Percentiles rank a stretch among this genome's conserved stretches.
phyloP scores from a whole-genome alignment of 2,113 vertebrate genomes.

The Nibea coibor region DNA sequence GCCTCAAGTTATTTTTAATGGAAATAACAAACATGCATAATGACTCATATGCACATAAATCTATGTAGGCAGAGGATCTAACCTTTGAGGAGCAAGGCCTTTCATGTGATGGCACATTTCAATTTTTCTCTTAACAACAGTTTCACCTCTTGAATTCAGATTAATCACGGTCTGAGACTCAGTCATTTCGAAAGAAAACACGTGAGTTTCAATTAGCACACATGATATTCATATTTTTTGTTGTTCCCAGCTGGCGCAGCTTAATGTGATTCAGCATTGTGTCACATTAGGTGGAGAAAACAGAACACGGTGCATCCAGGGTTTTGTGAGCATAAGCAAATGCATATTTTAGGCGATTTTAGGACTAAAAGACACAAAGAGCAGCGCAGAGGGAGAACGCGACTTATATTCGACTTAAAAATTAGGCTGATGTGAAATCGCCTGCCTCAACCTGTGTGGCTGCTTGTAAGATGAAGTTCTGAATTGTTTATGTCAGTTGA shows the following conservation, averaged over 20 bases:
- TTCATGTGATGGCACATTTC: background rate
- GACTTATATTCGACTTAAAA: constrained; percentile 16
- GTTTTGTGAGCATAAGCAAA: background rate
- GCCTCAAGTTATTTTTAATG: no score
- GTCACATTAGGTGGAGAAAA: constrained; percentile 9
- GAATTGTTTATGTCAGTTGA: constrained; percentile 28
- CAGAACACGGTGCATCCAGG: background rate
- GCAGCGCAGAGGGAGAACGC: background rate
- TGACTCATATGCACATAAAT: background rate
- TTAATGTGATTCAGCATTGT: constrained; percentile 26
- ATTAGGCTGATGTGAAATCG: constrained; percentile 4
- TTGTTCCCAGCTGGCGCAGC: constrained; percentile 13
- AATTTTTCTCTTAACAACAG: background rate
- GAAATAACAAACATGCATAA: background rate
- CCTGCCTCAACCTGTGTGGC: constrained; percentile 5
- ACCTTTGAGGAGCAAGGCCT: background rate
- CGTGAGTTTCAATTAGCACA: background rate
- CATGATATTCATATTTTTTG: background rate
- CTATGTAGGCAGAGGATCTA: background rate
- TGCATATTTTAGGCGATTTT: background rate
- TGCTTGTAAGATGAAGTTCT: constrained; percentile 6
- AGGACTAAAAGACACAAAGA: background rate
- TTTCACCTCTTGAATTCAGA: background rate
- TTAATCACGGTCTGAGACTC: background rate
- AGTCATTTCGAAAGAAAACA: background rate